These are phyloP conservation scores for Capromys pilorides DNA, from an alignment of 2,797 vertebrate genomes.

Conservation along the genomic window DNA sequence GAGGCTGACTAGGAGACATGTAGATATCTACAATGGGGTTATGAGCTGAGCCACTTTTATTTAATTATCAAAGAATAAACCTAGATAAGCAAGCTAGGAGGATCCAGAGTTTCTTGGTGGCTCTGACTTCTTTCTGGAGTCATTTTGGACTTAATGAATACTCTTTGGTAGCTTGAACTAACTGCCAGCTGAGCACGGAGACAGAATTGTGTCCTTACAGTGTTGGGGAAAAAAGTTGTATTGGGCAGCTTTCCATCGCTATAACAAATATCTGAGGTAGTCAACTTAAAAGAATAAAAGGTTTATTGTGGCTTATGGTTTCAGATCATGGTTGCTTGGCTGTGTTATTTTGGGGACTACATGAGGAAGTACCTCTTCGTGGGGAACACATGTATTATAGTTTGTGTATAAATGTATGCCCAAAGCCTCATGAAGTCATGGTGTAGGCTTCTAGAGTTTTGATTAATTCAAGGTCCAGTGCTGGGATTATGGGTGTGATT, in stretches of 20 bases:
- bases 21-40: fast-evolving
- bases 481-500: no score
- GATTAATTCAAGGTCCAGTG: no score
- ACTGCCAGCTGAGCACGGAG: not conserved
- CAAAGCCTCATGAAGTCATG: no score
- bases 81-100: not conserved
- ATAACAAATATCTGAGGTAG: not conserved
- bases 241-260: not conserved
- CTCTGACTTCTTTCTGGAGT: not conserved
- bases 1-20: not conserved
- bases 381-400: not conserved
- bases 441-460: no score
- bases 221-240: not conserved
- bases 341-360: not conserved
- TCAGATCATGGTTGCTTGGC: not conserved
- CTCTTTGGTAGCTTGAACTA: not conserved
- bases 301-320: not conserved
- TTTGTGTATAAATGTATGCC: no score
- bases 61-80: not conserved
- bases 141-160: not conserved
- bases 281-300: not conserved
- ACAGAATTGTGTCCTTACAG: not conserved
- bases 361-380: not conserved
- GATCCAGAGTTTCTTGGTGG: not conserved
- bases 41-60: not conserved